Evolutionary conservation across 2,888 invertebrate species (phyloP).

Genomic region (Macaria notata): DNA sequence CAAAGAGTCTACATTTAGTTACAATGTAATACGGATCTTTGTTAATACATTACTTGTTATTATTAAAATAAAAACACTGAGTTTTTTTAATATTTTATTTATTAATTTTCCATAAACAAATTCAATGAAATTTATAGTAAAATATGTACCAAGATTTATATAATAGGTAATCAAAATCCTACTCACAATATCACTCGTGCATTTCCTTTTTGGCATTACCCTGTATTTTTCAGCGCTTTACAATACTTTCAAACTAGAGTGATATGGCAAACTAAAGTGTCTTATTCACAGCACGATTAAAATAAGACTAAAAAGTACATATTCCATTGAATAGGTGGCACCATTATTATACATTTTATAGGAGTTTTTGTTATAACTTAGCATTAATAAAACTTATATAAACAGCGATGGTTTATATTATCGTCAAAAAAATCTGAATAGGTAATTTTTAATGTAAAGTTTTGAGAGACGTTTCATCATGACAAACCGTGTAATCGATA

Average conservation of each 20-base stretch:
- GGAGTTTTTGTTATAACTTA: too few species aligned
- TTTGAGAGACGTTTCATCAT: too few species aligned
- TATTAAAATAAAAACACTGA: slow-evolving; percentile 10
- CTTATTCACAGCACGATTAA: slow-evolving; percentile 6
- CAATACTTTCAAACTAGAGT: slow-evolving; percentile 10
- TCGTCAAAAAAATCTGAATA: too few species aligned
- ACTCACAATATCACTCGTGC: slow-evolving; percentile 25
- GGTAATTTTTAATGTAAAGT: too few species aligned
- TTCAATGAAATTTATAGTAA: slow-evolving; percentile 2
- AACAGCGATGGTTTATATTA: too few species aligned
- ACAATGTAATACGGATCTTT: neutral
- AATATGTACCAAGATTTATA: neutral
- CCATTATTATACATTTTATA: too few species aligned
- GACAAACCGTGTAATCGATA: too few species aligned
- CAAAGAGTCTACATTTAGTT: neutral
- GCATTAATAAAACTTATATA: too few species aligned
- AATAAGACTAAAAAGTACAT: neutral
- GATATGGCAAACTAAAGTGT: slow-evolving; percentile 14
- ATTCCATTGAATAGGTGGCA: neutral
- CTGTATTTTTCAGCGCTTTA: slow-evolving; percentile 17
- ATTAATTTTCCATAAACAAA: slow-evolving; percentile 12
- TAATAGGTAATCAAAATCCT: slow-evolving; percentile 9
- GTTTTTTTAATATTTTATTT: neutral
- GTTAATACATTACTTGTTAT: neutral
- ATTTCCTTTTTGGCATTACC: slow-evolving; percentile 20